Evolutionary conservation across 2,888 invertebrate genomes (phyloP).

Genomic region (Adelognathus sp.): DNA sequence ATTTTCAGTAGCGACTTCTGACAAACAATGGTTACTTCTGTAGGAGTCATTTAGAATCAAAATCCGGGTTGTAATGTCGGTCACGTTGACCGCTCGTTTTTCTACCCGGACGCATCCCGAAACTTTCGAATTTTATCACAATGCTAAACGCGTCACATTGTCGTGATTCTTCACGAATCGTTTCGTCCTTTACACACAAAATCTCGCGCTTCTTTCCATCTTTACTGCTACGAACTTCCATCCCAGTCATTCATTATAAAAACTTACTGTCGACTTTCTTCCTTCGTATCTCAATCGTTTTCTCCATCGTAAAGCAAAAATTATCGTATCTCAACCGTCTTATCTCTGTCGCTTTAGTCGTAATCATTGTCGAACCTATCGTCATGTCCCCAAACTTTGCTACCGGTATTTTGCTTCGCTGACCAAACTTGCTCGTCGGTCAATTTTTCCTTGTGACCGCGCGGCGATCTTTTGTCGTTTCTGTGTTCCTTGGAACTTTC

Average conservation of each 20-base stretch:
- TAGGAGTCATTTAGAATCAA: too few species aligned
- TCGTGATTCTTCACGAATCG: too few species aligned
- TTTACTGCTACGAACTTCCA: background rate
- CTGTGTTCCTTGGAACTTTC: conserved; percentile 60
- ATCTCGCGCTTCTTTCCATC: background rate
- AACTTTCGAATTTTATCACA: too few species aligned
- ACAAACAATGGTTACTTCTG: too few species aligned
- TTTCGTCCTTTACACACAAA: too few species aligned
- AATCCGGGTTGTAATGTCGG: too few species aligned
- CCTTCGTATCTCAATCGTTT: background rate
- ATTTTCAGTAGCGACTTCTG: too few species aligned
- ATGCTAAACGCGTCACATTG: too few species aligned
- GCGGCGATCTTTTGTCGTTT: conserved; percentile 58
- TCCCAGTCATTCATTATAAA: background rate
- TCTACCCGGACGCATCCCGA: too few species aligned
- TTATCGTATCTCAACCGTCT: too few species aligned
- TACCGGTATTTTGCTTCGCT: conserved; percentile 63
- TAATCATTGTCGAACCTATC: conserved; percentile 72
- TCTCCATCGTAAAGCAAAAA: background rate
- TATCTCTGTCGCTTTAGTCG: conserved; percentile 56
- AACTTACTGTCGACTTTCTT: background rate
- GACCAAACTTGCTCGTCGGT: conserved; percentile 65
- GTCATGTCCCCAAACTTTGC: conserved; percentile 70
- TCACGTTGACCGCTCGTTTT: too few species aligned
- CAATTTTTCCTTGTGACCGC: conserved; percentile 61